Evolutionary conservation across 2,797 vertebrate species (phyloP).

Genomic region (Tolypeutes matacus): DNA sequence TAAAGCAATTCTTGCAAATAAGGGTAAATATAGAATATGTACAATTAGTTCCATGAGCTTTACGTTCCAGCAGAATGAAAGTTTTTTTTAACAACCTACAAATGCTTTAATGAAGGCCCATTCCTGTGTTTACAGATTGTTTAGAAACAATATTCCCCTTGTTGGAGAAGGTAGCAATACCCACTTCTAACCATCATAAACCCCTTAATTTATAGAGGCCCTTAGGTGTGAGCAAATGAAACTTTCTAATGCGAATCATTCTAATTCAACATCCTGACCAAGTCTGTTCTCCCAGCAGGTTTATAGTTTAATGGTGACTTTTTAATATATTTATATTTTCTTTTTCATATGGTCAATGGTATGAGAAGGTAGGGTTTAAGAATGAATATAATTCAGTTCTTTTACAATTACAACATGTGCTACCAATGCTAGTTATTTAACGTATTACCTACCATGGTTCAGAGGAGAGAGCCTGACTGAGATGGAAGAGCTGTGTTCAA

Average conservation of each 20-base stretch:
- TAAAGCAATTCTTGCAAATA: conserved; percentile 49
- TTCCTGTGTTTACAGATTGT: neutral
- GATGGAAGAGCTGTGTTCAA: neutral
- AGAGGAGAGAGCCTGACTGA: neutral
- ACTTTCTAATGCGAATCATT: conserved; percentile 22
- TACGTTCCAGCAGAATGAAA: conserved; percentile 26
- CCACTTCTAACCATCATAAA: neutral
- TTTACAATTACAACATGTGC: neutral
- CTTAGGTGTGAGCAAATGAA: neutral
- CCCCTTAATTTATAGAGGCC: neutral
- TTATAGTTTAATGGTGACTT: conserved; percentile 19
- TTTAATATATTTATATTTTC: conserved; percentile 49
- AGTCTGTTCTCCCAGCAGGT: neutral
- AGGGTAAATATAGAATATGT: conserved; percentile 6
- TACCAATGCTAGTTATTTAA: neutral
- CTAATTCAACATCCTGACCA: neutral
- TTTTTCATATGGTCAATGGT: neutral
- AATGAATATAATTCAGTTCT: neutral
- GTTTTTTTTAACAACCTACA: neutral
- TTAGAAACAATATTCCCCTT: conserved; percentile 31
- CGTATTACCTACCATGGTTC: neutral
- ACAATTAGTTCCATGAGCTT: neutral
- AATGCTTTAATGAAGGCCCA: neutral
- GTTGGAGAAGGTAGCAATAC: neutral
- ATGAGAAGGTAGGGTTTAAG: neutral